Evolutionary conservation across 1,140 invertebrate species (phyloP), one percentile per base, ranked within the genome.

Genomic region (Drosophila bifasciata): DNA sequence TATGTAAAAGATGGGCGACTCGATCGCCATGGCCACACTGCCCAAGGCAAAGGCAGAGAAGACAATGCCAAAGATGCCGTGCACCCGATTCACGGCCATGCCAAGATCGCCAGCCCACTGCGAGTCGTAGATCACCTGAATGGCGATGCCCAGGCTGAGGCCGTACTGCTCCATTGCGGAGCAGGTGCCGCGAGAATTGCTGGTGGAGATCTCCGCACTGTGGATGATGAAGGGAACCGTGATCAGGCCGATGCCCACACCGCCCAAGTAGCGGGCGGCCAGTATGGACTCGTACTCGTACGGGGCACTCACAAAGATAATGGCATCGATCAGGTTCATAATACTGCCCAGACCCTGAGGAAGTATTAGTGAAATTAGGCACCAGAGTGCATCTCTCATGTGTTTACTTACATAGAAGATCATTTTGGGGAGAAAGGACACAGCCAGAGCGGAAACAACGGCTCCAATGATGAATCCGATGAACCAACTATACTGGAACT

Each of bases 401-500:
- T 41, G 5, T 6, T 2, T n/a, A 73, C 85, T 77, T 13, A 90
- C 88, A 71, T 90, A 77, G 16, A 88, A 59, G 0, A 52, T 55
- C 8, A 41, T 50, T 55, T 88, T 90, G 23, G 79, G 81, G 3
- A 68, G 39, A 15, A 76, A 64, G 5, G 74, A 72, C 8, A 70
- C 51, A 2, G 67, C 41, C 5, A 74, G 11, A 15, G 76, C 50
- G 1, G 88, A 48, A 5, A 90, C 59, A 17, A 90, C 45, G 8
- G 76, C 51, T 46, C 88, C 88, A 17, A 80, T 83, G 4, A 90
- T 80, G 7, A 90, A 57, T 3, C 88, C 88, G 41, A 88, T 68
- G 15, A 90, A 90, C 88, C 88, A 90, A 50, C 83, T 84, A 23
- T 53, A 84, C 11, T 60, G 21, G 2, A 90, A 88, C 49, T 90